Base-by-base conservation (phyloP, 2,888 invertebrate genomes). In the Agrochola lota region DNA sequence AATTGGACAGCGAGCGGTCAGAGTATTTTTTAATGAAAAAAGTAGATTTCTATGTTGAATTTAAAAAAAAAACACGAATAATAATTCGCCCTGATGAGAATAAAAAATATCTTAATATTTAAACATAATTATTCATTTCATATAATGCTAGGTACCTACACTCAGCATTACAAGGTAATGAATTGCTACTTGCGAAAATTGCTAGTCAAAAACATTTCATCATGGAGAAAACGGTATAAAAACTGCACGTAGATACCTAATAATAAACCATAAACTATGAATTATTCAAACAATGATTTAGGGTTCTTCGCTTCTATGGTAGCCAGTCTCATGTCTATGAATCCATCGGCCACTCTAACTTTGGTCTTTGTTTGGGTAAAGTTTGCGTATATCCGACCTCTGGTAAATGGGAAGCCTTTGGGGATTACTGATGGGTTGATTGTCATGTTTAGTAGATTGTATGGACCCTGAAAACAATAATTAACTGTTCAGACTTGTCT, bases 401-500 rank as follows among this genome's bases (percentile, higher is more conserved):
- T 89, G 6, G 79, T 88, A 49, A 91, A 90, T 4, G 92, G 91
- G 30, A 92, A 89, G 4, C 87, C 83, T 23, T 46, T 77, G 1
- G 92, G 92, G 0, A 92, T 88, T 8, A 80, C 69, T 2, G 85
- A 76, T 0, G 88, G 64, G 0, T 91, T 88, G 26, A 92, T 71
- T 0, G 92, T 88, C 90, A 90, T 90, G 76, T 92, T 92, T 59
- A 66, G 57, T 2, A 90, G 15, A 72, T 91, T 59, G 60, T 89
- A 88, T 0, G 23, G 26, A 0, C 88, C 91, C 92, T 92, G 85
- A 85, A 75, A 74, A 67, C 4, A 63, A 46, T 20, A 49, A 46
- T 64, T 26, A n/a, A n/a, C 15, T 17, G 0, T 9, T 52, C 8
- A 68, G 17, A 9, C 17, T 23, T 49, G 23, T 15, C 46, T 46